Evolutionary conservation across 1,140 invertebrate species (phyloP).

Genomic region (Drosophila nasuta): DNA sequence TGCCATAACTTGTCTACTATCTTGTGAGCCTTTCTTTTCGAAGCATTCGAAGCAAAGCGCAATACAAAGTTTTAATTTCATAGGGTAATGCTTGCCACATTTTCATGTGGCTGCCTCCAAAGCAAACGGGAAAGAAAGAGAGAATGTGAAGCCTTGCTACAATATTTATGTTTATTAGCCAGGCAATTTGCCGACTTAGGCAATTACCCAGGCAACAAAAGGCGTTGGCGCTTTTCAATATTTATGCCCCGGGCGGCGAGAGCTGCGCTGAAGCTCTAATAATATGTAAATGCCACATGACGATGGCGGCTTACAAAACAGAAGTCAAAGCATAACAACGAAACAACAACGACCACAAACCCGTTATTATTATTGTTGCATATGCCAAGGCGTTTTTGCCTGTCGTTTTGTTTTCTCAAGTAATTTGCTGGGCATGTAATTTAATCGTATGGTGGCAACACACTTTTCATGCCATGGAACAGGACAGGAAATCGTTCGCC

Average conservation of each 20-base stretch:
- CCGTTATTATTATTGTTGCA: constrained; percentile 62
- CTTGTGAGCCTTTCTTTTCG: constrained; percentile 9
- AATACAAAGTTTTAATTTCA: constrained; percentile 17
- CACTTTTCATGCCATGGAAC: constrained; percentile 20
- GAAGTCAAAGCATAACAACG: constrained; percentile 40
- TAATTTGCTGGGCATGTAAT: constrained; percentile 57
- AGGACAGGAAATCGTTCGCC: constrained; percentile 10
- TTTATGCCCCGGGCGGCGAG: constrained; percentile 35
- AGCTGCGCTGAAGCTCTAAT: constrained; percentile 21
- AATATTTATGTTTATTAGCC: constrained; percentile 61
- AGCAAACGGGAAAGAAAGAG: background rate
- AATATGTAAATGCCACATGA: constrained; percentile 47
- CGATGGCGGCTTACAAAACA: constrained; percentile 31
- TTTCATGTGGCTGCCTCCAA: background rate
- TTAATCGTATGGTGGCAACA: constrained; percentile 45
- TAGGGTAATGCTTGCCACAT: background rate
- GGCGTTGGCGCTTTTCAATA: constrained; percentile 59
- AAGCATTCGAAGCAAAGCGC: constrained; percentile 21
- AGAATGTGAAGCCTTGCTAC: constrained; percentile 3
- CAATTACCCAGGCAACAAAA: constrained; percentile 54
- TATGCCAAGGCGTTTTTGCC: constrained; percentile 51
- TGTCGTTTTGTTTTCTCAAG: constrained; percentile 60
- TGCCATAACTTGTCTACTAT: constrained; percentile 26
- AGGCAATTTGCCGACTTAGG: constrained; percentile 56
- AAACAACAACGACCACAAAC: constrained; percentile 33